Percentiles rank a stretch among this genome's conserved stretches.
These are phyloP conservation scores for Catostomus latipinnis DNA, from an alignment of 2,797 vertebrate species.

Conservation along the genomic window DNA sequence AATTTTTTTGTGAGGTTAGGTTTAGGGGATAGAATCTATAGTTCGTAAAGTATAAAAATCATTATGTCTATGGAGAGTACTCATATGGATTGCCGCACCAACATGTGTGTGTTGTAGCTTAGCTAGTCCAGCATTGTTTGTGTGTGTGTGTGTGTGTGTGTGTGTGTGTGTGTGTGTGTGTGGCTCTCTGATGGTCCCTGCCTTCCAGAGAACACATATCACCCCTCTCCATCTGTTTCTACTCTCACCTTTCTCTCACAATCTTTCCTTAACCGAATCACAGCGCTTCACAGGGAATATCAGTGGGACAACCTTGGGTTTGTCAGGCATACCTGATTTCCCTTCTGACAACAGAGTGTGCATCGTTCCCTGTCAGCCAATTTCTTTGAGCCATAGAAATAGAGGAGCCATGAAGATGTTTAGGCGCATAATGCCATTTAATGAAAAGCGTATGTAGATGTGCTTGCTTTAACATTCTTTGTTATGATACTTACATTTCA, in stretches of 20 bases:
- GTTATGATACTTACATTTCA: too few species aligned
- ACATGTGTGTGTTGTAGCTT: too few species aligned
- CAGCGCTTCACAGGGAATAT: slow-evolving; percentile 65
- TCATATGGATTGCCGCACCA: too few species aligned
- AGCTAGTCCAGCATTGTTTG: too few species aligned
- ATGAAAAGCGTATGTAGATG: slow-evolving; percentile 1
- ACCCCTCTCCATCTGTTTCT: slow-evolving; percentile 78
- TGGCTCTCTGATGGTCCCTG: slow-evolving; percentile 46
- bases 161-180: neutral
- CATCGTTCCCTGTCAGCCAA: slow-evolving; percentile 70
- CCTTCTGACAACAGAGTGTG: slow-evolving; percentile 67
- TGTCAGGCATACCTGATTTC: slow-evolving; percentile 76
- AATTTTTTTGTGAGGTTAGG: too few species aligned
- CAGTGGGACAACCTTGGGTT: slow-evolving; percentile 70
- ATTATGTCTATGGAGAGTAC: too few species aligned
- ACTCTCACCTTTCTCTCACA: slow-evolving; percentile 75
- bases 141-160: too few species aligned
- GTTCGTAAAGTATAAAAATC: too few species aligned
- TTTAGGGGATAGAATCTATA: too few species aligned
- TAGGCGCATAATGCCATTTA: slow-evolving; percentile 63
- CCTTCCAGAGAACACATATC: slow-evolving; percentile 53
- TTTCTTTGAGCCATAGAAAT: slow-evolving; percentile 58
- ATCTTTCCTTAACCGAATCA: slow-evolving; percentile 56
- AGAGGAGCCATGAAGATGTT: slow-evolving; percentile 52
- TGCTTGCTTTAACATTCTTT: too few species aligned